Conservation (phyloP, 92 coral and sea anemone species). For the Diadumene lineata region DNA sequence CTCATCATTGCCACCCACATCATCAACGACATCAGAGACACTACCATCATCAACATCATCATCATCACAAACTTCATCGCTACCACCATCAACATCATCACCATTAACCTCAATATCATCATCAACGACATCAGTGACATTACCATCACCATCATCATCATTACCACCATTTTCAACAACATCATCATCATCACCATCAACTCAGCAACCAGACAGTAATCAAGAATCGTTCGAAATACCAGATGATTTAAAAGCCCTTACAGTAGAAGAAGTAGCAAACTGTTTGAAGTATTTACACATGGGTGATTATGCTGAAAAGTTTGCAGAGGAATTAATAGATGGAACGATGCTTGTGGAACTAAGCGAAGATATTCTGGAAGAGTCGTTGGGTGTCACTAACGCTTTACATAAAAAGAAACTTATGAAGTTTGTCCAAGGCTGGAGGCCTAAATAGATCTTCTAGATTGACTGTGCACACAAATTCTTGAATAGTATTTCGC, state of each 20-base stretch:
- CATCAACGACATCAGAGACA: neutral
- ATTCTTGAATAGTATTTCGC: too few species aligned
- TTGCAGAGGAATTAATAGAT: conserved; percentile 47
- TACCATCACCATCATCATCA: neutral
- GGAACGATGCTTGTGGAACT: conserved; percentile 42
- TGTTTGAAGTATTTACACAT: conserved; percentile 48
- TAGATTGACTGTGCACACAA: too few species aligned
- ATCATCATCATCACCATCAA: too few species aligned
- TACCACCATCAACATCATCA: too few species aligned
- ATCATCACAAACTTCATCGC: too few species aligned
- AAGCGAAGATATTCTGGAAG: conserved; percentile 19
- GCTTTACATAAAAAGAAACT: conserved; percentile 36
- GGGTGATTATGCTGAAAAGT: conserved; percentile 39
- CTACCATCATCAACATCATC: neutral
- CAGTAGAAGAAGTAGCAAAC: conserved; percentile 42
- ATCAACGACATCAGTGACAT: neutral
- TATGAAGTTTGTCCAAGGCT: conserved; percentile 38
- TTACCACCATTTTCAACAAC: too few species aligned
- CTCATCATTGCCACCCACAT: neutral
- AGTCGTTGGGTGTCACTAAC: conserved; percentile 36
- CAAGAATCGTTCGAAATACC: conserved; percentile 19
- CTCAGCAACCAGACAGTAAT: too few species aligned
- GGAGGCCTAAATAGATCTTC: conserved; percentile 37
- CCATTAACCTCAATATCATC: too few species aligned
- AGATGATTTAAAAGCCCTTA: conserved; percentile 27